Conservation (phyloP, 2,797 vertebrate genomes). For the Falco rusticolus region DNA sequence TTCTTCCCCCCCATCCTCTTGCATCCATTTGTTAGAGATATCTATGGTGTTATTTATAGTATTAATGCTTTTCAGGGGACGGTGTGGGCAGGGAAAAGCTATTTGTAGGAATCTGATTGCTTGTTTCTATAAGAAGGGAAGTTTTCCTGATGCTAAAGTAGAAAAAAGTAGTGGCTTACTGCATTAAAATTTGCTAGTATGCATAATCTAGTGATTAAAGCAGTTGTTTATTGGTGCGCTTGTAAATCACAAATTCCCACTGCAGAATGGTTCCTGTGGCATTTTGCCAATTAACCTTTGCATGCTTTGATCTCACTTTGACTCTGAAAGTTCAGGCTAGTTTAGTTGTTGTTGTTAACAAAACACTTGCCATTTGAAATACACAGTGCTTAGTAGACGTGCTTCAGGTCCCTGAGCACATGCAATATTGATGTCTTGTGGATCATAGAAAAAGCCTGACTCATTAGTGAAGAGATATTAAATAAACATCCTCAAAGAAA, state of each 20-base stretch:
- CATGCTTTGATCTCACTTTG: background rate
- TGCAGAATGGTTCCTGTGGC: background rate
- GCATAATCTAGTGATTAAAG: background rate
- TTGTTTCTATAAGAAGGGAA: background rate
- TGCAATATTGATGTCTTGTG: background rate
- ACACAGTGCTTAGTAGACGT: background rate
- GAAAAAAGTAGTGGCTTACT: background rate
- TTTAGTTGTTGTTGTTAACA: background rate
- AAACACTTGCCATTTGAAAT: background rate
- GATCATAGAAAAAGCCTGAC: background rate
- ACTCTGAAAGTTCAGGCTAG: background rate
- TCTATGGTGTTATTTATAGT: background rate
- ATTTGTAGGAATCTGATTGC: background rate
- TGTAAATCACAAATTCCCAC: background rate
- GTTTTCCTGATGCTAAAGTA: background rate
- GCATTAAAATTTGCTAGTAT: background rate
- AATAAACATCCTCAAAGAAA: conserved; percentile 19
- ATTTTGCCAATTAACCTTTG: conserved; percentile 15
- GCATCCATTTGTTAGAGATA: background rate
- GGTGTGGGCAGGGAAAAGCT: background rate
- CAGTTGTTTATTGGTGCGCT: background rate
- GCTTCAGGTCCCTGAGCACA: background rate
- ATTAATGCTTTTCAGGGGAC: background rate
- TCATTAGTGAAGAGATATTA: background rate
- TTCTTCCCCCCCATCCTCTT: background rate